These are phyloP conservation scores for Rhinolophus ferrumequinum DNA, from an alignment of 2,113 vertebrate species.

Conservation along the genomic window DNA sequence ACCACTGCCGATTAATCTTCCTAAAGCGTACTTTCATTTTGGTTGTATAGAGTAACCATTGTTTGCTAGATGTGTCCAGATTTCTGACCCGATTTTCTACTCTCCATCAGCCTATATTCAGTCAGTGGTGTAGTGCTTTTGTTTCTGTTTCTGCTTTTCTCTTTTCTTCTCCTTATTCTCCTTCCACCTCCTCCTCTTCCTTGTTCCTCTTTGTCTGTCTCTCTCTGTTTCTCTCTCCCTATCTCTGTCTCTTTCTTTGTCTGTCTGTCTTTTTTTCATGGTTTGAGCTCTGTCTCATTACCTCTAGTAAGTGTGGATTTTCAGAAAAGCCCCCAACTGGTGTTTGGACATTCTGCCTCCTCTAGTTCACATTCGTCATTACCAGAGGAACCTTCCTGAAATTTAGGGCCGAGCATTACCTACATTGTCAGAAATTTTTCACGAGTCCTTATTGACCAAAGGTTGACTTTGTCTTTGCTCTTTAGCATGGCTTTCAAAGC, in stretches of 20 bases:
- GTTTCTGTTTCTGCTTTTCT: neutral
- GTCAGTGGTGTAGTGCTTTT: neutral
- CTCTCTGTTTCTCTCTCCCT: neutral
- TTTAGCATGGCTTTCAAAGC: neutral
- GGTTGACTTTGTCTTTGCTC: conserved; percentile 1
- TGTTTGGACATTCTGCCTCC: neutral
- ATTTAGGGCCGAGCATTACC: neutral
- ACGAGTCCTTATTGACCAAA: neutral
- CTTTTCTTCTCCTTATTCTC: neutral
- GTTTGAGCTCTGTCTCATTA: conserved; percentile 13
- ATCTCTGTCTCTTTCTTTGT: too few relatives aligned
- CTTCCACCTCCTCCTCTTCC: too few relatives aligned
- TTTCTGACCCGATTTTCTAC: neutral
- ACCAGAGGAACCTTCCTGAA: neutral
- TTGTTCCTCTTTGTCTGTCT: neutral
- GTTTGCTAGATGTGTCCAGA: conserved; percentile 7
- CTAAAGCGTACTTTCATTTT: neutral
- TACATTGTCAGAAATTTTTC: neutral
- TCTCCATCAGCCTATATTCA: neutral
- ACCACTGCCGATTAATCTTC: neutral
- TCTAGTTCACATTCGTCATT: neutral
- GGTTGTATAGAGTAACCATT: neutral
- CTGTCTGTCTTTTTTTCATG: neutral
- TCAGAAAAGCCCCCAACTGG: neutral
- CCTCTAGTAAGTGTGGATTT: neutral